phyloP scores from a whole-genome alignment of 2,113 vertebrate species.

The Actenoides lindsayi region DNA sequence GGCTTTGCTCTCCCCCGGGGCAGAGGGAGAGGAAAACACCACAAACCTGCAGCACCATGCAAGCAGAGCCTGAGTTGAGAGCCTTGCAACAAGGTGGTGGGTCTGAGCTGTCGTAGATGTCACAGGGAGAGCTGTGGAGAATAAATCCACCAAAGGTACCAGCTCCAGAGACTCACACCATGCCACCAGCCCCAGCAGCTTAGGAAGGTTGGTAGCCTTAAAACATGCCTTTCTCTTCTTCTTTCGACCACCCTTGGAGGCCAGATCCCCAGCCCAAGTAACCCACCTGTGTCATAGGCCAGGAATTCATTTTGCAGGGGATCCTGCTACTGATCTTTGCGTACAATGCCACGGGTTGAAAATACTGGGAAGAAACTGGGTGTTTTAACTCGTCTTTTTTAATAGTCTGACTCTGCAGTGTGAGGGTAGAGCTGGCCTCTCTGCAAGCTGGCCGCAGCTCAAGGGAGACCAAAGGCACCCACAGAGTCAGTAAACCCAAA shows the following conservation, averaged over 20 bases:
- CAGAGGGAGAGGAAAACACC: neutral
- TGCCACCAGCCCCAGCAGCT: neutral
- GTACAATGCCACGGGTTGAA: accelerated
- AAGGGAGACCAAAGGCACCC: neutral
- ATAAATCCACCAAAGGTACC: neutral
- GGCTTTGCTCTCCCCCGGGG: neutral
- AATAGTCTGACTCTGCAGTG: accelerated
- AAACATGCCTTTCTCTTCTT: accelerated
- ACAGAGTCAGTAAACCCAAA: neutral
- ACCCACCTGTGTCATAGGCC: accelerated
- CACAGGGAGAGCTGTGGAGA: neutral
- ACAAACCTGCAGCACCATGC: neutral
- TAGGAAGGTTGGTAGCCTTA: too few species aligned
- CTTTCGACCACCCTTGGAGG: neutral
- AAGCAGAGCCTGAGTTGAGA: neutral
- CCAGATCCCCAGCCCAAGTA: neutral
- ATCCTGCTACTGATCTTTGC: neutral
- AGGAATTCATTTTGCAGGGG: neutral
- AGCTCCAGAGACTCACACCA: neutral
- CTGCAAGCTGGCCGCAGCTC: neutral
- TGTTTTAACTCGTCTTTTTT: accelerated
- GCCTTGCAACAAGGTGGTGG: accelerated
- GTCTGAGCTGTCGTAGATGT: neutral
- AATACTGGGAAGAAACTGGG: neutral
- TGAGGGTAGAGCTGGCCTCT: neutral